Evolutionary conservation across 2,888 invertebrate genomes (phyloP), one percentile per base, ranked within the genome.

Genomic region (Drosophila infuscata): DNA sequence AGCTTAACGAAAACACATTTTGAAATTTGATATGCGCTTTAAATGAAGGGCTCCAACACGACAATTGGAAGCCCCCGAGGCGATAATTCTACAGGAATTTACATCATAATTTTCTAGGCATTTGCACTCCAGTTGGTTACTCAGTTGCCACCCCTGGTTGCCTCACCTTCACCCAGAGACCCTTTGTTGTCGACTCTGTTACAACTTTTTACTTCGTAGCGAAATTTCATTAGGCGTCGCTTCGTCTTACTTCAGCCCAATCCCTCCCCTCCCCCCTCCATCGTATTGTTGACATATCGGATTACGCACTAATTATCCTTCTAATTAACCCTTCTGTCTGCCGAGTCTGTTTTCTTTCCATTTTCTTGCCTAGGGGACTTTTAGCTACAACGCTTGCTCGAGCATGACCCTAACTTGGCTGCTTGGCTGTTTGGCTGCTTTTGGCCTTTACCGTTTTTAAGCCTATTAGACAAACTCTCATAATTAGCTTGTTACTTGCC

Each of bases 261-360:
- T 9, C 43, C 36, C 57, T 30, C 36, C 38, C 51, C 36, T 35
- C 51, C 49, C 62, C 38, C 30, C 53, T 67, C 38, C 36, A 29
- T 20, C 43, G 30, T 74, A 56, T 73, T 91, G 89, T 88, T 91
- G 91, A 91, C 89, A 88, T 91, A 91, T 91, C 90, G 91, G 91
- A 91, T 91, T 91, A 91, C 91, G 90, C 89, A 92, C 91, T 91
- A 91, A 91, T 91, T 91, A 91, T 91, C 88, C 89, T 90, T 89
- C 91, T 92, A 91, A 91, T 91, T 91, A 91, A 91, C 91, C 91
- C 91, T 90, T 91, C 70, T 67, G 60, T 76, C 77, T 78, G 66
- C 32, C 59, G 35, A 67, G 52, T 66, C 59, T 68, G 53, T 67
- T 80, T 80, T 74, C 72, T 72, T 72, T 81, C 63, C 60, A 61